Evolutionary conservation across 1,140 invertebrate genomes (phyloP), one percentile per base, ranked within the genome.

Genomic region (Brachionus asplanchnoidis): DNA sequence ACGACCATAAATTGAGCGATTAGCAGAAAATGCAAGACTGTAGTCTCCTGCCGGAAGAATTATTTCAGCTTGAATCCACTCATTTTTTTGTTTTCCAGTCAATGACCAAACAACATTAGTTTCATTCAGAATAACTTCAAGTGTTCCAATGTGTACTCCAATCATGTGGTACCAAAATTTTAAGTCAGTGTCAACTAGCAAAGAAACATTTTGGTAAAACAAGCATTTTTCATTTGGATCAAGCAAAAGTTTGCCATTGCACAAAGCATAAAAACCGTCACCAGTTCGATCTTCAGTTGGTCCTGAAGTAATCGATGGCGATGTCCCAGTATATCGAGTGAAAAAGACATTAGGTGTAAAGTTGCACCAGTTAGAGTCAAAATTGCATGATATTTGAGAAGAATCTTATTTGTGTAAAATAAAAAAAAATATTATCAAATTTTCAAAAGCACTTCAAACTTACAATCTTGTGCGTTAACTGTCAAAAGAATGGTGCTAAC

Each of bases 91-190:
- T 50, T 23, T 11, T 0, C 73, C 73, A 20, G 20, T n/a, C 73
- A 77, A 26, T 26, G 42, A 50, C 73, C 73, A 77, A 46, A 77
- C 12, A 23, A 50, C 11, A 20, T 50, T 5, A 50, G n/a, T 77
- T 50, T 77, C 73, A 77, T 77, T 26, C n/a, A 77, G 46, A 50
- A 77, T 50, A 12, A 77, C 20, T 77, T 77, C 73, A 12, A 77
- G 46, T 6, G 73, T 77, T 0, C 73, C 73, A 12, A 77, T 46
- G 7, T 77, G 73, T 0, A 14, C 12, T 36, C 73, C 73, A 28
- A 14, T 26, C 73, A 77, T 77, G 28, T 50, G 26, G 20, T 77
- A 77, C 73, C 73, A 77, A 23, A 77, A 77, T 77, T 77, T 50
- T 50, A 77, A n/a, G 20, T 50, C 73, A 26, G 17, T 77, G 12